Evolutionary conservation across 2,888 invertebrate species (phyloP).

Genomic region (Eristalis arbustorum): DNA sequence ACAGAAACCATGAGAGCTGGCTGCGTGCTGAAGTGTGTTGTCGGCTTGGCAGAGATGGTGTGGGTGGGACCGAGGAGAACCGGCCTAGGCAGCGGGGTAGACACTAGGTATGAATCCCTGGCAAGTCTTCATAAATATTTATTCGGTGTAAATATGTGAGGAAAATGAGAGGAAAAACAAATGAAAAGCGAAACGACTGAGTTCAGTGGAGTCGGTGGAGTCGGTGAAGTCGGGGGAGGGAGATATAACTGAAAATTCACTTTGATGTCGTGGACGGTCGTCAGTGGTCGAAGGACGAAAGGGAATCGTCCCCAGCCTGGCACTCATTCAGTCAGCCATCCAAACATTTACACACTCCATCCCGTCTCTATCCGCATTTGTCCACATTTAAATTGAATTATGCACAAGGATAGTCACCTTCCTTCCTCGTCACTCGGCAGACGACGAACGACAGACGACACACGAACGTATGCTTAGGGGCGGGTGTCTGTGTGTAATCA

Average conservation of each 20-base stretch:
- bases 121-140: conserved; percentile 66
- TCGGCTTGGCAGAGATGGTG: neutral
- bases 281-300: neutral
- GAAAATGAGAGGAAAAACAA: conserved; percentile 31
- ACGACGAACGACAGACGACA: neutral
- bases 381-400: conserved; percentile 62
- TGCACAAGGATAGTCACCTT: conserved; percentile 57
- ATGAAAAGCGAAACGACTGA: conserved; percentile 21
- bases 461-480: neutral
- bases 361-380: conserved; percentile 17
- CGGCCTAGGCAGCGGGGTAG: conserved; percentile 5
- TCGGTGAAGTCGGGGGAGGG: neutral
- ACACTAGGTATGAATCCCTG: conserved; percentile 38
- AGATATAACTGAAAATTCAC: conserved; percentile 39
- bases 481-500: neutral
- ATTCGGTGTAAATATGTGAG: conserved; percentile 63
- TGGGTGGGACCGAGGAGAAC: neutral
- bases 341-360: neutral
- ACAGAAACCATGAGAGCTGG: conserved; percentile 53
- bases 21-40: neutral
- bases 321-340: conserved; percentile 2
- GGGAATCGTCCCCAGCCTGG: neutral
- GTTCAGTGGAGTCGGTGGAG: neutral
- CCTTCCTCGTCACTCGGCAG: neutral
- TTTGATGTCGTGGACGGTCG: conserved; percentile 41